These are phyloP conservation scores for Dermatophagoides farinae DNA, from an alignment of 1,140 invertebrate species.

Conservation along the genomic window DNA sequence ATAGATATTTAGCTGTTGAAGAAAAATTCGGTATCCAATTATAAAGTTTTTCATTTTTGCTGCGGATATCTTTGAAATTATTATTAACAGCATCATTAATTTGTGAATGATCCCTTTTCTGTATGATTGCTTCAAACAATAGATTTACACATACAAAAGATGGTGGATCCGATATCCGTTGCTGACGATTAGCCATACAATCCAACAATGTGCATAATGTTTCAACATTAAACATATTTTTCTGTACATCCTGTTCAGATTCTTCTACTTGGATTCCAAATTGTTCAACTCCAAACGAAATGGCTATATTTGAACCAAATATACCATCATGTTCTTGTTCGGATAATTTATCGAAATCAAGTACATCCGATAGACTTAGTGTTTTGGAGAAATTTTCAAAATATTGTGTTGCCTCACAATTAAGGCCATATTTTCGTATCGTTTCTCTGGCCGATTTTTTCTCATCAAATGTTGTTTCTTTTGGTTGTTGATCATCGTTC, in stretches of 20 bases:
- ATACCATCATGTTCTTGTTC: conserved; percentile 34
- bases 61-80: neutral
- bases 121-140: conserved; percentile 58
- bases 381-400: conserved; percentile 66
- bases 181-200: neutral
- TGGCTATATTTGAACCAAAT: conserved; percentile 66
- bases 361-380: conserved; percentile 44
- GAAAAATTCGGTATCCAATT: too few species aligned
- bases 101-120: conserved; percentile 35
- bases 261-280: conserved; percentile 85
- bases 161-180: neutral
- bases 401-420: conserved; percentile 8
- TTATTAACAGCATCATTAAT: neutral
- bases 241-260: conserved; percentile 29
- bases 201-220: neutral
- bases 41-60: too few species aligned
- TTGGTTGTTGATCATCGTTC: neutral
- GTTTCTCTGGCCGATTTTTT: conserved; percentile 24
- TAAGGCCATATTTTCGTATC: conserved; percentile 31
- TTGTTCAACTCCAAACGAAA: conserved; percentile 62
- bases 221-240: neutral
- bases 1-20: too few species aligned
- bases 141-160: conserved; percentile 81
- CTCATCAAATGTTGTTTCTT: neutral
- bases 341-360: conserved; percentile 1